A percentile compares a stretch with the other conserved stretches of the same genome.
phyloP scores from a whole-genome alignment of 1,140 invertebrate species.

The Diachasmimorpha longicaudata region DNA sequence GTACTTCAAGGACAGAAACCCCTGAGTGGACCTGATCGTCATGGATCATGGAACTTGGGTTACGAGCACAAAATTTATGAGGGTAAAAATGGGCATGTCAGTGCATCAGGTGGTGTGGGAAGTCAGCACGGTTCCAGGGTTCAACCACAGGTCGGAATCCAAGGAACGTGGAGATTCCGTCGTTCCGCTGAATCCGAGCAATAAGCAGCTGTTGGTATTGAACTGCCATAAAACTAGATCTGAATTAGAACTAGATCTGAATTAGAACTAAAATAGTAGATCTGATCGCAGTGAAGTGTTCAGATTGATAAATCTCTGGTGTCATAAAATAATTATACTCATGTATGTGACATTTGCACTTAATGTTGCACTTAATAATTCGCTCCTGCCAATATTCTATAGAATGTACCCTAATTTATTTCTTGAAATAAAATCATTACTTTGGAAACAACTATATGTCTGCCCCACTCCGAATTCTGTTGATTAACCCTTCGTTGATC shows the following conservation, averaged over 20 bases:
- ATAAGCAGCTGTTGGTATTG: slow-evolving; percentile 23
- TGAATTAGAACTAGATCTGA: too few relatives aligned
- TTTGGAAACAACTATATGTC: neutral
- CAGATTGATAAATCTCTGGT: slow-evolving; percentile 37
- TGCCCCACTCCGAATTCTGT: neutral
- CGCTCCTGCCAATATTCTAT: neutral
- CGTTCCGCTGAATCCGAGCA: slow-evolving; percentile 24
- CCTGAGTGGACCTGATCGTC: slow-evolving; percentile 34
- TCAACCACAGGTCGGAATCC: slow-evolving; percentile 38
- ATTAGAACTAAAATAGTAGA: too few relatives aligned
- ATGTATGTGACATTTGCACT: slow-evolving; percentile 34
- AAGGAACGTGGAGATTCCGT: slow-evolving; percentile 29
- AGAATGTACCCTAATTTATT: neutral
- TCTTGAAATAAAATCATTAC: neutral
- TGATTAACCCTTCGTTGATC: too few relatives aligned
- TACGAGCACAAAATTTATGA: slow-evolving; percentile 41
- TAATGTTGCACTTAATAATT: slow-evolving; percentile 18
- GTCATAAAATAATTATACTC: slow-evolving; percentile 33
- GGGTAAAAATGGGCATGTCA: slow-evolving; percentile 38
- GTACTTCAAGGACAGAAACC: neutral
- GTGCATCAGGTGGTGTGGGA: slow-evolving; percentile 35
- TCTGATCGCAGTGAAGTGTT: slow-evolving; percentile 36
- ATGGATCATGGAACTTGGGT: slow-evolving; percentile 36
- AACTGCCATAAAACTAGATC: slow-evolving; percentile 33
- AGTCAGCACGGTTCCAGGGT: slow-evolving; percentile 38